Base-by-base conservation (phyloP, 2,888 invertebrate species). In the Leucoptera coffeella region DNA sequence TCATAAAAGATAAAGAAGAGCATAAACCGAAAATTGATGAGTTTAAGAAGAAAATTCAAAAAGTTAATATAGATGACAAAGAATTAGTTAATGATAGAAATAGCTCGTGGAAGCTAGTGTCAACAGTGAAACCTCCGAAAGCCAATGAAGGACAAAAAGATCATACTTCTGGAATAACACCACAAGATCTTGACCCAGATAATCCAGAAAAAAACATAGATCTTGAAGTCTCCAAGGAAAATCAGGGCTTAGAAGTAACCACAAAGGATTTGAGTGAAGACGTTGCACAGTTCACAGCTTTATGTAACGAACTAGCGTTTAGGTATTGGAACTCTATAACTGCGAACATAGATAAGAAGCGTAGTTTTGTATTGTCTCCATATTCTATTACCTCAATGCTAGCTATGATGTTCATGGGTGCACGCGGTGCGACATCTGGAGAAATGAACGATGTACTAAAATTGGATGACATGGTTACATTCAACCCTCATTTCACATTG, bases 381-480 rank as follows among this genome's bases (percentile, higher is more conserved):
- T 91, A 89, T 43, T 87, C 89, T 0, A 75, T 87, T 29, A 86
- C 86, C 2, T 89, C 90, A 1, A 77, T 88, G 59, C 53, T 91
- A n/a, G 87, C 89, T 1, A 90, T 91, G 90, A 82, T 91, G 31
- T 91, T 90, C 49, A 73, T 91, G 40, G 90, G 90, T 1, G 89
- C 91, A 0, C 74, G 85, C 36, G 90, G 90, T 2, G 78, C 85
- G 3, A 91, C 91, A 0, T 90, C 91, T 0, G 88, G 86, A 0
- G 88, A 90, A 71, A 88, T 92, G 85, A 90, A 91, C 45, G 88
- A 89, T 42, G 78, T 91, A 8, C 60, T 91, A 0, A 80, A 81
- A 39, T 60, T 91, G 10, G 91, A 91, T 45, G 88, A 91, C 35
- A 87, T 90, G 78, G 82, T 88, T 0, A 87, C 88, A 0, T 91